Evolutionary conservation across 2,888 invertebrate genomes (phyloP).

Genomic region (Catocala nupta): DNA sequence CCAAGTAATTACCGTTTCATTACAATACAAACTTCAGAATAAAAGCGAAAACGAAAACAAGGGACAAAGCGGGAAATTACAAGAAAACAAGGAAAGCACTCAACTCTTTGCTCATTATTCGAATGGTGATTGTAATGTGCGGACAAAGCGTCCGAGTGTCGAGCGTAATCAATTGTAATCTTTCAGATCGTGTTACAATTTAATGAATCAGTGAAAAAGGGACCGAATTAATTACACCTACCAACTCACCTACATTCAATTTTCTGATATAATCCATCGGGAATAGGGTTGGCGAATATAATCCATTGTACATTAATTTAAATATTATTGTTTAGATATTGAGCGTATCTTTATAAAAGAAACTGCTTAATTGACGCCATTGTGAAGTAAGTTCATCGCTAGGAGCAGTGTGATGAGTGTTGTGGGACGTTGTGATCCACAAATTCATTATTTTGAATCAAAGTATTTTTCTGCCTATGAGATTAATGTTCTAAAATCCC

Average conservation of each 20-base stretch:
- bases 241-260: conserved; percentile 27
- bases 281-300: conserved; percentile 24
- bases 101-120: conserved; percentile 10
- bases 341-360: no score
- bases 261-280: conserved; percentile 40
- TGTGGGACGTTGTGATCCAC: no score
- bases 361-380: no score
- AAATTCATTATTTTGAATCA: no score
- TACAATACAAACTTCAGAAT: not conserved
- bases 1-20: no score
- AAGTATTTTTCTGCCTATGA: no score
- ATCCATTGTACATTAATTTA: no score
- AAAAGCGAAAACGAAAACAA: not conserved
- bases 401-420: no score
- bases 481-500: no score
- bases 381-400: no score
- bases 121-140: conserved; percentile 14
- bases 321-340: no score
- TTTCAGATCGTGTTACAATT: conserved; percentile 28
- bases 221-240: conserved; percentile 32
- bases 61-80: conserved; percentile 15
- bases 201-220: conserved; percentile 38
- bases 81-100: conserved; percentile 4
- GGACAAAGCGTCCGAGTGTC: conserved; percentile 15
- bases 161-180: conserved; percentile 23